A percentile compares a stretch with the other conserved stretches of the same genome.
Conservation (phyloP, 2,113 vertebrate species). For the Passer montanus region DNA sequence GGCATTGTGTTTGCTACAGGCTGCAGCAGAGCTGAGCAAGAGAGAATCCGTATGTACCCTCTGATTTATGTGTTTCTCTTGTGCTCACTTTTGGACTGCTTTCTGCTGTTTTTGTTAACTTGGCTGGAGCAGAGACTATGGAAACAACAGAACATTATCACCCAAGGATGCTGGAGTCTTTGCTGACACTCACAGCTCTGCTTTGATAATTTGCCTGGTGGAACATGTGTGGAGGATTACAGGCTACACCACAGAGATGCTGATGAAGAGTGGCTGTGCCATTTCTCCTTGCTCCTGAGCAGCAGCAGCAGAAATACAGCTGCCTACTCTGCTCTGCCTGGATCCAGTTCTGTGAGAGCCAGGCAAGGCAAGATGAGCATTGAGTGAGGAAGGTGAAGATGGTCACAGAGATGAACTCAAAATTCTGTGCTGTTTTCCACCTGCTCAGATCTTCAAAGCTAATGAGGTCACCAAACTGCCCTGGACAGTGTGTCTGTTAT, state of each 20-base stretch:
- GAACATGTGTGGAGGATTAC: background rate
- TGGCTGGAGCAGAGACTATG: background rate
- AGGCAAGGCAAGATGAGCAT: background rate
- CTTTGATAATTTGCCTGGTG: constrained; percentile 20
- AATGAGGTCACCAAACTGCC: background rate
- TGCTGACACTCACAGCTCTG: background rate
- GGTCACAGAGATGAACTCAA: background rate
- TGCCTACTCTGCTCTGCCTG: background rate
- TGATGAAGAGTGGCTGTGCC: background rate
- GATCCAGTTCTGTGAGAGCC: background rate
- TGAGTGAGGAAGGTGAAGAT: background rate
- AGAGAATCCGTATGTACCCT: background rate
- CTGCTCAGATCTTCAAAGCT: background rate
- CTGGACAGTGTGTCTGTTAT: background rate
- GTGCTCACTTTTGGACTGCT: background rate
- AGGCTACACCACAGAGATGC: background rate
- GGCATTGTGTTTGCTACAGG: background rate
- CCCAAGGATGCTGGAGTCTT: background rate
- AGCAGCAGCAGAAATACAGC: background rate
- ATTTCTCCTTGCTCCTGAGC: background rate
- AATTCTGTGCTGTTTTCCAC: background rate
- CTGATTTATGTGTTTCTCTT: background rate
- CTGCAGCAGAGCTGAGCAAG: background rate
- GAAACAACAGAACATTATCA: background rate
- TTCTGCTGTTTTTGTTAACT: background rate